Base-by-base conservation (phyloP, 2,113 vertebrate genomes). In the Vidua chalybeata region DNA sequence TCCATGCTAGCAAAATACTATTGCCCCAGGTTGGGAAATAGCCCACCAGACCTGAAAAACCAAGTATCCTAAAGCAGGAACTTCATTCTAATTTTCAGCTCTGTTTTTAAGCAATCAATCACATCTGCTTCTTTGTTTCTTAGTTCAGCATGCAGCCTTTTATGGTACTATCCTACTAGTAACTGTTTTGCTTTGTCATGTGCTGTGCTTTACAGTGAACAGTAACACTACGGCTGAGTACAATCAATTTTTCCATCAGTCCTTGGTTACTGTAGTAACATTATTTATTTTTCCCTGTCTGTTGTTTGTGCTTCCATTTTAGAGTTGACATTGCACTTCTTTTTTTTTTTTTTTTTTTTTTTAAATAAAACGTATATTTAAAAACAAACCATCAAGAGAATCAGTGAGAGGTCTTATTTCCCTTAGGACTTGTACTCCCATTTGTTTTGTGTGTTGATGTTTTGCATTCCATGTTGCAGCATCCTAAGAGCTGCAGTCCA, bases 71-170 rank as follows among this genome's bases (percentile, higher is more conserved):
- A 95, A 95, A 96, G 96, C 97, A 97, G 97, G 96, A 98, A 96
- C 95, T 96, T 97, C 96, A 95, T 84, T 96, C 89, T 96, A 80
- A 95, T 97, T 97, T 97, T 96, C 97, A 95, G 92, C 94, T 98
- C 95, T 97, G 93, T 97, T 98, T 97, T 95, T 97, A 97, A 97
- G 97, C 97, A 97, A 95, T 97, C 95, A 84, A 58, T 96, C 91
- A 96, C 96, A 96, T 97, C 97, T 97, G 97, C 97, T 97, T 96
- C 95, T 97, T 98, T 96, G 97, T 97, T 98, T 97, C 98, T 97
- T 96, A 96, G 97, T 97, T 97, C 95, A 97, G 98, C 98, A 98
- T 98, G 98, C 97, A 96, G 96, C 94, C 84, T 97, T 98, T 98
- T 97, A 96, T 49, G 16, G 97, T 87, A 98, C 96, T 97, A 94